Conservation (phyloP, 1,140 invertebrate genomes). For the Diorhabda carinulata region DNA sequence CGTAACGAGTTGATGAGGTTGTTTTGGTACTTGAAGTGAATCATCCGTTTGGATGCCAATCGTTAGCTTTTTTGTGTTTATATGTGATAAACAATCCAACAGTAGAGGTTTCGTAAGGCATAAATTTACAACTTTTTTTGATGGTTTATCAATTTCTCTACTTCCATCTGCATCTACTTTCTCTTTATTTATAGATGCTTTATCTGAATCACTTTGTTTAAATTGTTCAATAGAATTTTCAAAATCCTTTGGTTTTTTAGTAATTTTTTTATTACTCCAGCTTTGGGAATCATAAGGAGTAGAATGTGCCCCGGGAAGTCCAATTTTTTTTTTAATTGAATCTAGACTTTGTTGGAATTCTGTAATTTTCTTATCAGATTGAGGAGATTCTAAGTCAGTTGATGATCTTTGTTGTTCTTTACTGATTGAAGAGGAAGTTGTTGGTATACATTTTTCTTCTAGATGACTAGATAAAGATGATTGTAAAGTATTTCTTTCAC, state of each 20-base stretch:
- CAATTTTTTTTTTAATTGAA: conserved; percentile 38
- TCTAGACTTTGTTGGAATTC: conserved; percentile 13
- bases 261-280: conserved; percentile 4
- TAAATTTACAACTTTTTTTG: conserved; percentile 30
- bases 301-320: conserved; percentile 40
- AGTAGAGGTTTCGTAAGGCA: conserved; percentile 34
- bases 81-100: conserved; percentile 37
- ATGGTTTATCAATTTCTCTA: background rate
- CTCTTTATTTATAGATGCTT: background rate
- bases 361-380: background rate
- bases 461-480: background rate
- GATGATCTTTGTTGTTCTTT: background rate
- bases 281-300: conserved; percentile 31
- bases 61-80: conserved; percentile 16
- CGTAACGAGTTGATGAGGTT: background rate
- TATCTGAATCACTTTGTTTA: background rate
- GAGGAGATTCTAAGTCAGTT: conserved; percentile 10
- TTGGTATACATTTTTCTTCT: background rate
- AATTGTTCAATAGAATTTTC: background rate
- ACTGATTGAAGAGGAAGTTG: background rate
- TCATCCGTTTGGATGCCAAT: conserved; percentile 34
- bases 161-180: background rate
- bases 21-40: background rate
- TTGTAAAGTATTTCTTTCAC: background rate
- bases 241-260: background rate